Conservation (phyloP, 2,797 vertebrate genomes). For the Sebastes taczanowskii region DNA sequence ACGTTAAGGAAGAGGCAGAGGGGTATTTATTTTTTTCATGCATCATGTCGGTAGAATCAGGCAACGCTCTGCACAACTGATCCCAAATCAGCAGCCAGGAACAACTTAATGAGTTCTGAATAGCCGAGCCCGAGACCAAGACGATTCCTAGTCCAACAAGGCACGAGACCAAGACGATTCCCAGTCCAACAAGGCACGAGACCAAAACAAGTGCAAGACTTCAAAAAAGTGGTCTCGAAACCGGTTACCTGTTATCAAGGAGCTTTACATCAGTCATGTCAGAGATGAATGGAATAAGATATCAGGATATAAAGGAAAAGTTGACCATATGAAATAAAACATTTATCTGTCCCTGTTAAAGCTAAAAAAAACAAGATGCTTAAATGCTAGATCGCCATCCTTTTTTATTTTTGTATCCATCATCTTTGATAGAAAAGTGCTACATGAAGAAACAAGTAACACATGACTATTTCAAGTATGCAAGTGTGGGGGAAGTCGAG, state of each 20-base stretch:
- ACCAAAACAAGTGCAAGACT: too few species aligned
- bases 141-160: too few species aligned
- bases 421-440: neutral
- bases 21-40: too few species aligned
- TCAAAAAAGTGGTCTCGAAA: neutral
- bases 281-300: neutral
- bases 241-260: neutral
- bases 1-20: too few species aligned
- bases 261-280: neutral
- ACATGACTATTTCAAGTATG: conserved; percentile 31
- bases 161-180: too few species aligned
- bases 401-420: neutral
- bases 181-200: too few species aligned
- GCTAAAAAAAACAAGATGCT: neutral
- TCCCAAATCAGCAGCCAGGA: too few species aligned
- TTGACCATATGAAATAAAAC: neutral
- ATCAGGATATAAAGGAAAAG: neutral
- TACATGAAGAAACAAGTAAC: neutral
- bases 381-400: neutral
- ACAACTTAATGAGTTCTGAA: too few species aligned
- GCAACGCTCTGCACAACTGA: too few species aligned
- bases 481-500: conserved; percentile 26
- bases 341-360: neutral
- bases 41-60: too few species aligned
- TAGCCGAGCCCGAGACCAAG: too few species aligned